phyloP scores from a whole-genome alignment of 2,888 invertebrate species.

The Ephialtes manifestator region DNA sequence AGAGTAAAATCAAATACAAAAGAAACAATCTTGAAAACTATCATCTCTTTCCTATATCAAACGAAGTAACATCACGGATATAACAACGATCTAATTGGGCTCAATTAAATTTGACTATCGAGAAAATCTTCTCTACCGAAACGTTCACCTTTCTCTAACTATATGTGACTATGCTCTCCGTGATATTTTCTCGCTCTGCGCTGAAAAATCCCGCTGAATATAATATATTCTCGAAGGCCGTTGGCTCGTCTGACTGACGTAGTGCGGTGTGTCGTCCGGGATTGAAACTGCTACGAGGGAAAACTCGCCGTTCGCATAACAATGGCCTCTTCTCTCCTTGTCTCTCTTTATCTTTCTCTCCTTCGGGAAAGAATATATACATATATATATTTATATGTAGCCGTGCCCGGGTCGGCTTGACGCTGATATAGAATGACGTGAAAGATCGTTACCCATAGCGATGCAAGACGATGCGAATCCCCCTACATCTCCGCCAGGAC shows the following conservation, averaged over 20 bases:
- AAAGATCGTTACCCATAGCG: conserved; percentile 67
- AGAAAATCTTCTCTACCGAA: background rate
- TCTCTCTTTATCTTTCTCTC: conserved; percentile 22
- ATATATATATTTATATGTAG: background rate
- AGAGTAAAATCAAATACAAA: background rate
- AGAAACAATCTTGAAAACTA: background rate
- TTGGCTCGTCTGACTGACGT: conserved; percentile 58
- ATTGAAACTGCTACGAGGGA: conserved; percentile 63
- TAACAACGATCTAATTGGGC: conserved; percentile 4
- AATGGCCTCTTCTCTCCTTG: conserved; percentile 59
- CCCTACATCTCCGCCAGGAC: conserved; percentile 42
- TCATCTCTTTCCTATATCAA: background rate
- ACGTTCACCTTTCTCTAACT: background rate
- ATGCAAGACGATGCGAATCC: conserved; percentile 59
- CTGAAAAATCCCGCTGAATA: conserved; percentile 42
- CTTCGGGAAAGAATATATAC: background rate
- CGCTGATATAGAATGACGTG: conserved; percentile 70
- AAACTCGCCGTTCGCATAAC: conserved; percentile 65
- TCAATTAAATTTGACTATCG: conserved; percentile 21
- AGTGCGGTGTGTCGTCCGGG: conserved; percentile 51
- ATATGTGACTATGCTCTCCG: conserved; percentile 27
- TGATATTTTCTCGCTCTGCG: conserved; percentile 31
- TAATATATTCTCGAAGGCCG: conserved; percentile 62
- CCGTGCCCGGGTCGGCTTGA: conserved; percentile 36
- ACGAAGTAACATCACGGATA: background rate